Conservation (phyloP, 2,888 invertebrate genomes). For the Tetranychus piercei region DNA sequence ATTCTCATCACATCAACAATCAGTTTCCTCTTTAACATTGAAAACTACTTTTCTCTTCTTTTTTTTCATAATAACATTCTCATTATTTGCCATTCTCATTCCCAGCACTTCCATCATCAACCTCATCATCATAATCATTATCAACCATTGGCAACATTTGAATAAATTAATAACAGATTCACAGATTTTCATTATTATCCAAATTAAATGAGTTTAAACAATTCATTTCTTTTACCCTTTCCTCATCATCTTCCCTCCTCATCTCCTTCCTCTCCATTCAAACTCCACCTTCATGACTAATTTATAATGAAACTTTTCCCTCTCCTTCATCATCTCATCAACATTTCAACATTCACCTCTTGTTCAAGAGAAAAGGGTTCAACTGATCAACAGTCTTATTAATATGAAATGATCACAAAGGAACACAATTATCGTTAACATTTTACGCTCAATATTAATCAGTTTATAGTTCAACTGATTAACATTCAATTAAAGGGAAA, state of each 20-base stretch:
- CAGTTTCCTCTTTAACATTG: not conserved
- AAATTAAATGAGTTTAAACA: not conserved
- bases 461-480: not conserved
- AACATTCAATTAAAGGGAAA: not conserved
- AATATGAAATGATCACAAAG: too few species aligned
- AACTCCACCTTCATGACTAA: slow-evolving; percentile 1
- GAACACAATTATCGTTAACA: not conserved
- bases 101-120: too few species aligned
- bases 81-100: not conserved
- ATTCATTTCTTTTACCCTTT: not conserved
- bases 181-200: not conserved
- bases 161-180: not conserved
- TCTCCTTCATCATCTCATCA: not conserved
- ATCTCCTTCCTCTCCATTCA: not conserved
- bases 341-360: not conserved
- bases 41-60: not conserved
- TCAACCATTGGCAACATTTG: not conserved
- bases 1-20: not conserved
- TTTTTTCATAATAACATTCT: too few species aligned
- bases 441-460: not conserved
- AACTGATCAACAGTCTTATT: not conserved
- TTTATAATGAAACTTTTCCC: not conserved
- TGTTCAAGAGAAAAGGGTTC: not conserved
- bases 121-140: too few species aligned
- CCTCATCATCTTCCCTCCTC: not conserved